Percentiles rank a stretch among this genome's conserved stretches.
Evolutionary conservation across 2,797 vertebrate species (phyloP).

Genomic region (Balearica regulorum): DNA sequence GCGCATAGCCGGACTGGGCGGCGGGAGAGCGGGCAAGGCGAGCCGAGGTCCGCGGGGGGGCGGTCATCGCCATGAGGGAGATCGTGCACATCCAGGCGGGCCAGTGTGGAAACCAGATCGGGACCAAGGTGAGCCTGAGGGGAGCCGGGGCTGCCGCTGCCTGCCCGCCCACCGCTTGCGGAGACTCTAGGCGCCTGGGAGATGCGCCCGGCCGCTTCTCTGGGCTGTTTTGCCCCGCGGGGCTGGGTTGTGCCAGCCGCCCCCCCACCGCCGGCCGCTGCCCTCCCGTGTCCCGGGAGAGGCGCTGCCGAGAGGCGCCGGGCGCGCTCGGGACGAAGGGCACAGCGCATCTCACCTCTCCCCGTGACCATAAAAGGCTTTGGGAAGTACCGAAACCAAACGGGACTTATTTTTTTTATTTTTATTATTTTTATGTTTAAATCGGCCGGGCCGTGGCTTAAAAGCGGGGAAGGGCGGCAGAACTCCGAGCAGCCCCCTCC

Average conservation of each 20-base stretch:
- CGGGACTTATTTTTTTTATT: too few species aligned
- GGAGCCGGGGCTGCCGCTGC: not conserved
- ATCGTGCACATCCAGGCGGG: conserved; percentile 94
- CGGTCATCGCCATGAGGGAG: conserved; percentile 81
- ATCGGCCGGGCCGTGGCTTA: not conserved
- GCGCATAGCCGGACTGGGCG: not conserved
- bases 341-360: not conserved
- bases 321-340: not conserved
- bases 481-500: too few species aligned
- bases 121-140: conserved; percentile 82
- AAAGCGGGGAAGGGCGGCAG: not conserved
- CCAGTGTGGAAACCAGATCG: conserved; percentile 94
- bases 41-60: not conserved
- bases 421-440: not conserved
- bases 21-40: not conserved
- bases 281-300: not conserved
- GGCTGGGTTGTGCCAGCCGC: not conserved
- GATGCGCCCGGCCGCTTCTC: not conserved
- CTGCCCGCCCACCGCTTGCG: too few species aligned
- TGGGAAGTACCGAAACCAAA: not conserved
- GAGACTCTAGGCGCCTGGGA: not conserved
- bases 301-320: not conserved
- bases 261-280: too few species aligned
- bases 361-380: conserved; percentile 32
- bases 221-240: not conserved